Conservation (phyloP, 2,113 vertebrate species). For the Calidris pygmaea region DNA sequence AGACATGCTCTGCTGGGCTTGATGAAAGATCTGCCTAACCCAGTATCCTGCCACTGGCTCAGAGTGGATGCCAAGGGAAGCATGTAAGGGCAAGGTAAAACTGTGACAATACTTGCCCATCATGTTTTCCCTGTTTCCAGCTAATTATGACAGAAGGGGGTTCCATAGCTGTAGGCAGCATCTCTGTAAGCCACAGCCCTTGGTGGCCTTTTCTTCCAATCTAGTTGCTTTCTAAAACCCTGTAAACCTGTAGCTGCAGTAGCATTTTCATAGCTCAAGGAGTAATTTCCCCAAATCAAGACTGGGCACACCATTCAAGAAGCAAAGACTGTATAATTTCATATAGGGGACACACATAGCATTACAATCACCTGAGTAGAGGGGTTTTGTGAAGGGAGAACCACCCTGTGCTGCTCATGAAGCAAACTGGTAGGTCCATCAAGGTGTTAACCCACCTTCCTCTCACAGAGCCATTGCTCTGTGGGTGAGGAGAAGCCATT, state of each 20-base stretch:
- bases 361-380: neutral
- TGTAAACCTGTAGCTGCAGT: neutral
- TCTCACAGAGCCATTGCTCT: neutral
- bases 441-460: neutral
- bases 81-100: neutral
- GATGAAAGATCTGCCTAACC: neutral
- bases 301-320: neutral
- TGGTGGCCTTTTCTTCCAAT: neutral
- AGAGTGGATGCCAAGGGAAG: neutral
- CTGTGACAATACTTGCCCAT: neutral
- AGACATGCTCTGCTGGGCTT: neutral
- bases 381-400: neutral
- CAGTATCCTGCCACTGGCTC: neutral
- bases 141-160: accelerated
- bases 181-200: neutral
- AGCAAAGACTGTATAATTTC: neutral
- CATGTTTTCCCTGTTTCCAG: neutral
- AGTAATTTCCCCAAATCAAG: neutral
- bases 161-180: neutral
- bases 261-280: neutral
- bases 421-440: neutral
- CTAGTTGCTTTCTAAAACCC: neutral
- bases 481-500: neutral
- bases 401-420: neutral
- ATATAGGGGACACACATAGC: no score